Evolutionary conservation across 2,888 invertebrate species (phyloP).

Genomic region (Celastrina argiolus): DNA sequence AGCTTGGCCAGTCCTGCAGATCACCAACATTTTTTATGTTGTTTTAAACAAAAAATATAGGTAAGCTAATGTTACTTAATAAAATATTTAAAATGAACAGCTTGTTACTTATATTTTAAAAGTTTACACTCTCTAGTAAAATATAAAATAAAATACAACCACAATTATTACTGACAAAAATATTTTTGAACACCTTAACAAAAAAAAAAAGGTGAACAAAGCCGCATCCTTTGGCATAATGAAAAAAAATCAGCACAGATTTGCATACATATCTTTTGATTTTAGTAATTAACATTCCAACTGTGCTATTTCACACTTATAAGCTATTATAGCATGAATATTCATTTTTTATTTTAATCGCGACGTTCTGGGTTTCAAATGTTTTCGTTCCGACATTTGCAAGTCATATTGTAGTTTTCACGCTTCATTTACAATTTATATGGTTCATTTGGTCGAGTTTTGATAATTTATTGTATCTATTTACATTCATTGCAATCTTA

Average conservation of each 20-base stretch:
- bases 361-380: neutral
- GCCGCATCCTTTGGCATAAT: neutral
- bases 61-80: no score
- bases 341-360: conserved; percentile 4
- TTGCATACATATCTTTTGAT: conserved; percentile 12
- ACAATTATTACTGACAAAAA: no score
- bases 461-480: neutral
- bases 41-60: no score
- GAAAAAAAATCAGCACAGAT: neutral
- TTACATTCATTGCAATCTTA: conserved; percentile 1
- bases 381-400: conserved; percentile 8
- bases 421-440: neutral
- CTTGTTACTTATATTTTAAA: no score
- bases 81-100: no score
- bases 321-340: neutral
- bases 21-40: no score
- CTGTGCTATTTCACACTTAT: neutral
- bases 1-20: no score
- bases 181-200: neutral
- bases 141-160: no score
- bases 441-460: neutral
- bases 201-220: conserved; percentile 4
- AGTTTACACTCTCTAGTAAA: no score
- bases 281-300: neutral
- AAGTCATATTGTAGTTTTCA: conserved; percentile 11